Percentiles rank a stretch among this genome's conserved stretches.
Evolutionary conservation across 1,140 invertebrate species (phyloP).

Genomic region (Heliothis virescens): DNA sequence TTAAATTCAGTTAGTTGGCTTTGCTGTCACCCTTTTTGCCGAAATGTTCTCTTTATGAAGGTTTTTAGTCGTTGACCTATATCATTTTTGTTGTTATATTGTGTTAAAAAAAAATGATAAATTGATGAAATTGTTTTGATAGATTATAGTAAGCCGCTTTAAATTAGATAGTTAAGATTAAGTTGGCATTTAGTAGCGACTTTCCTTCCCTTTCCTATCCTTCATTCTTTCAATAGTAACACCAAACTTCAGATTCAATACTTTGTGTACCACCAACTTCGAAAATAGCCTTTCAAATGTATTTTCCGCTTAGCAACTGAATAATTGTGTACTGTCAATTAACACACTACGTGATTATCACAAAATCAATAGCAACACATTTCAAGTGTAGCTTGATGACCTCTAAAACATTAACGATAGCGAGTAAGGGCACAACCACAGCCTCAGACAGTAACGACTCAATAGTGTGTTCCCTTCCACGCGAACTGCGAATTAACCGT

Average conservation of each 20-base stretch:
- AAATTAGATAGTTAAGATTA: no score
- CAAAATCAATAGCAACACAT: slow-evolving; percentile 11
- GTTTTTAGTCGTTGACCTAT: no score
- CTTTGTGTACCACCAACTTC: no score
- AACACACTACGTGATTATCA: not conserved
- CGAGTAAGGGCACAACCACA: not conserved
- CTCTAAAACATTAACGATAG: slow-evolving; percentile 16
- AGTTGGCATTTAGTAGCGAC: no score
- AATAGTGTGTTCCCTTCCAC: slow-evolving; percentile 39
- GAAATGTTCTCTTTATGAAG: no score
- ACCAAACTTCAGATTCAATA: no score
- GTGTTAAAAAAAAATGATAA: no score
- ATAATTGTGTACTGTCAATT: not conserved
- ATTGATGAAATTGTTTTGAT: no score
- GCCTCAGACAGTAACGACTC: slow-evolving; percentile 14
- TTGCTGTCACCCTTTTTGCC: not conserved
- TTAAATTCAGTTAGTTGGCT: slow-evolving; percentile 5
- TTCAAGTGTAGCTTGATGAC: not conserved
- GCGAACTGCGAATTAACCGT: slow-evolving; percentile 35
- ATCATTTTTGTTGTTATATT: not conserved
- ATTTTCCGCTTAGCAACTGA: not conserved
- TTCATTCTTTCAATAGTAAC: no score
- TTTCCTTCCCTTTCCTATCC: no score
- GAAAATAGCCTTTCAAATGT: not conserved
- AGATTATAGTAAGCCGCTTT: no score